Base-by-base conservation (phyloP, 2,888 invertebrate genomes). In the Trichogramma evanescens region DNA sequence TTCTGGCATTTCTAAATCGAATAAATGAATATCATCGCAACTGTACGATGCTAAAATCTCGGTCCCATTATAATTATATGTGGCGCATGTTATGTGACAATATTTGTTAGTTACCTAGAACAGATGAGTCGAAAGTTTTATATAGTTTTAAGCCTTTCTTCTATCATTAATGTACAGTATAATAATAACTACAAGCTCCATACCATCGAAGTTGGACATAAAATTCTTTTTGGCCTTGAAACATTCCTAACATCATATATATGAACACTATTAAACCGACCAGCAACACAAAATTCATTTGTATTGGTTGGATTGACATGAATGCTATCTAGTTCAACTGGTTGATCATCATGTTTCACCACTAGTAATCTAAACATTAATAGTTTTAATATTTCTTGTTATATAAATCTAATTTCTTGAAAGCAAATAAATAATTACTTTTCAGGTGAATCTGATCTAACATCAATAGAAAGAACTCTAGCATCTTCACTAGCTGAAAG, bases 21-120 rank as follows among this genome's bases (percentile, higher is more conserved):
- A 96, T 45, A 95, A 80, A 79, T 93, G 96, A 67, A 97, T 90
- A 70, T 93, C 90, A 64, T 94, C 94, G 74, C 95, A 93, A 77
- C 92, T 95, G 77, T 95, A 96, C 0, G 93, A 91, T n/a, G 91
- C 95, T 8, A 97, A 80, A 56, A 97, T 87, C 81, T 95, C 93
- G 55, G 89, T 84, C 50, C 96, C 96, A 78, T 91, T 88, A 80
- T 92, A 87, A 79, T 92, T 96, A 80, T 93, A 97, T 3, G 93
- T 87, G 6, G 93, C 92, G 72, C 91, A 92, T 0, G 96, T 95
- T 3, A 96, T 85, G 74, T 93, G 89, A 9, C 82, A 80, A 65
- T 78, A 76, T 54, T 75, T 71, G 63, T 79, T 74, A 56, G 71
- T 70, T 56, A 58, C 51, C 71, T 72, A 43, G 38, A 59, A 59